Percentiles rank a stretch among this genome's conserved stretches.
Conservation (phyloP, 2,888 invertebrate species). For the Epsilonema sp. region DNA sequence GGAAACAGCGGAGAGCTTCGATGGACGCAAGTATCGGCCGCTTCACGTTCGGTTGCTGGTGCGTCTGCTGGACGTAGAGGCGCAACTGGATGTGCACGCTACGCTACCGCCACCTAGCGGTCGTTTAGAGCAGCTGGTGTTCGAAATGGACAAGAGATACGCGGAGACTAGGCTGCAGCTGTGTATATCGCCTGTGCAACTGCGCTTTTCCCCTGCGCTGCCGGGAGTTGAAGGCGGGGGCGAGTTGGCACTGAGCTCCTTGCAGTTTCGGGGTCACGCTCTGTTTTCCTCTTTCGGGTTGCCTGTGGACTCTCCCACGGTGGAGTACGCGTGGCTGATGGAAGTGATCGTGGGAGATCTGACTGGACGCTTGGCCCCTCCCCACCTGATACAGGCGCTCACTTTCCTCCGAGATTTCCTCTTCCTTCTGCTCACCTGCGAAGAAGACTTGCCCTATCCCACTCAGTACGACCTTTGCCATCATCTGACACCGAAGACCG, state of each 20-base stretch:
- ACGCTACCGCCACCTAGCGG: background rate
- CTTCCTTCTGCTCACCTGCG: constrained; percentile 60
- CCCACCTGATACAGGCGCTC: constrained; percentile 55
- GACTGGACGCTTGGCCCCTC: constrained; percentile 57
- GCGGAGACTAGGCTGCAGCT: constrained; percentile 76
- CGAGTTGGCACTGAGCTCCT: constrained; percentile 44
- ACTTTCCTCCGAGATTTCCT: constrained; percentile 71
- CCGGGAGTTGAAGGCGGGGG: constrained; percentile 26
- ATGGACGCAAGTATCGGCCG: background rate
- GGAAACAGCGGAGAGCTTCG: constrained; percentile 34
- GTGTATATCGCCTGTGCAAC: constrained; percentile 54
- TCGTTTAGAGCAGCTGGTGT: constrained; percentile 56
- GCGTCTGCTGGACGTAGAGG: background rate
- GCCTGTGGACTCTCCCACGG: constrained; percentile 69
- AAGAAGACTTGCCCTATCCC: constrained; percentile 69
- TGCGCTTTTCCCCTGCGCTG: constrained; percentile 35
- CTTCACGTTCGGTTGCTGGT: background rate
- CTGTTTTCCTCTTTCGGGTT: constrained; percentile 85
- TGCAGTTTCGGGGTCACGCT: constrained; percentile 68
- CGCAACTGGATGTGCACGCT: constrained; percentile 1
- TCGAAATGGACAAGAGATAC: constrained; percentile 88
- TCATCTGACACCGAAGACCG: constrained; percentile 35
- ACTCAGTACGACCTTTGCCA: constrained; percentile 41
- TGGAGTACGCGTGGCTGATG: constrained; percentile 92
- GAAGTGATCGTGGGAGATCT: constrained; percentile 82